Percentiles rank a stretch among this genome's conserved stretches.
phyloP scores from a whole-genome alignment of 2,113 vertebrate species.

The Pontoporia blainvillei region DNA sequence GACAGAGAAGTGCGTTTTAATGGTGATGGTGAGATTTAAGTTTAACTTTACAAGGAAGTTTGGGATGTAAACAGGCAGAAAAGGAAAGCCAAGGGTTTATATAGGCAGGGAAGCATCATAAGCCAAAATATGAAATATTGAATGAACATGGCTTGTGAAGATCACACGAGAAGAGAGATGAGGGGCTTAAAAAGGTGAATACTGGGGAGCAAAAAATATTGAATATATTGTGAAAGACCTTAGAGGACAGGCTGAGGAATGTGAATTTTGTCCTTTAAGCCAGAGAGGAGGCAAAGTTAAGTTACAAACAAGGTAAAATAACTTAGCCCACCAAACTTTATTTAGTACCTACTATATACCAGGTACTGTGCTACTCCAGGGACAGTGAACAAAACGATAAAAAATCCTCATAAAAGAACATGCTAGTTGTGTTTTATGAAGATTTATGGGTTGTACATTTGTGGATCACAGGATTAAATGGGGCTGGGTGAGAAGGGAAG shows the following conservation, averaged over 20 bases:
- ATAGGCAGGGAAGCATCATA: slow-evolving; percentile 1
- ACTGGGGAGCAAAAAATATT: background rate
- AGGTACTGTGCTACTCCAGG: background rate
- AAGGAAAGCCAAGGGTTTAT: background rate
- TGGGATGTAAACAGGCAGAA: background rate
- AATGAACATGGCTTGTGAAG: background rate
- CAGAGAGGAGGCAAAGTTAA: background rate
- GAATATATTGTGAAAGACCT: background rate
- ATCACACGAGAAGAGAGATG: background rate
- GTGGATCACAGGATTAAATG: background rate
- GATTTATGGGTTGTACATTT: background rate
- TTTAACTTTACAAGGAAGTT: background rate
- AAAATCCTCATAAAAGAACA: background rate
- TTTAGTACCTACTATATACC: background rate
- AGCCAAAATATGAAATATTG: background rate
- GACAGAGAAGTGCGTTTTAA: background rate
- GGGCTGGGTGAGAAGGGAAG: background rate
- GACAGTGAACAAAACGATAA: background rate
- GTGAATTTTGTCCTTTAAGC: background rate
- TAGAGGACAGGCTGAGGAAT: background rate
- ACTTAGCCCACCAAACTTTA: background rate
- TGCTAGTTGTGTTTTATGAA: background rate
- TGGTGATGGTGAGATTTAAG: background rate
- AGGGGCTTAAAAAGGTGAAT: background rate
- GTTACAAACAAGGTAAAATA: background rate